phyloP scores from a whole-genome alignment of 2,113 vertebrate genomes.

The Cathartes aura region DNA sequence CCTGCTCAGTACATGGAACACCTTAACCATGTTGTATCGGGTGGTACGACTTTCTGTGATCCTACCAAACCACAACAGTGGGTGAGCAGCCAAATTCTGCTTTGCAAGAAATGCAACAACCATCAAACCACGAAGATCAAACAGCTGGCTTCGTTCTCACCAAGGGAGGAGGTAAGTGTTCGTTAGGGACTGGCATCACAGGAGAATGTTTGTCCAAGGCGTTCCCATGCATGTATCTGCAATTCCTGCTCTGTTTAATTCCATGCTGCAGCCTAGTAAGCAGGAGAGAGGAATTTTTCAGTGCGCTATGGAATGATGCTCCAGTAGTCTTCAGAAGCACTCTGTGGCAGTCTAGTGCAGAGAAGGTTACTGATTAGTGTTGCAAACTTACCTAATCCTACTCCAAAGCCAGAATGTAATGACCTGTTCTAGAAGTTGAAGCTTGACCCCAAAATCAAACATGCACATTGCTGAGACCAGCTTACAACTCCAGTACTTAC shows the following conservation, averaged over 20 bases:
- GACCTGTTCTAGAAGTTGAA: background rate
- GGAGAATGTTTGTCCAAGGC: background rate
- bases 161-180: slow-evolving; percentile 87
- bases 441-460: background rate
- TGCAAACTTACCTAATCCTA: background rate
- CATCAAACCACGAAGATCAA: slow-evolving; percentile 94
- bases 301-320: background rate
- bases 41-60: slow-evolving; percentile 66
- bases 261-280: background rate
- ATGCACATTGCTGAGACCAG: background rate
- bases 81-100: slow-evolving; percentile 94
- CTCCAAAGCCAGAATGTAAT: background rate
- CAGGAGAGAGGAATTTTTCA: background rate
- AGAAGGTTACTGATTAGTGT: background rate
- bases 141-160: slow-evolving; percentile 91
- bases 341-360: background rate
- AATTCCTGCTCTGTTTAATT: background rate
- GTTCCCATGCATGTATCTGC: background rate
- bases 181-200: fast-evolving
- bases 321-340: background rate
- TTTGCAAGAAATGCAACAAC: slow-evolving; percentile 93
- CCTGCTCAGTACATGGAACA: slow-evolving; percentile 95
- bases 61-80: slow-evolving; percentile 84
- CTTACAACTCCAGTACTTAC: background rate
- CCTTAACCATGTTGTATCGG: slow-evolving; percentile 91